These are phyloP conservation scores for Seriola rivoliana DNA, from an alignment of 2,113 vertebrate species.

Conservation along the genomic window DNA sequence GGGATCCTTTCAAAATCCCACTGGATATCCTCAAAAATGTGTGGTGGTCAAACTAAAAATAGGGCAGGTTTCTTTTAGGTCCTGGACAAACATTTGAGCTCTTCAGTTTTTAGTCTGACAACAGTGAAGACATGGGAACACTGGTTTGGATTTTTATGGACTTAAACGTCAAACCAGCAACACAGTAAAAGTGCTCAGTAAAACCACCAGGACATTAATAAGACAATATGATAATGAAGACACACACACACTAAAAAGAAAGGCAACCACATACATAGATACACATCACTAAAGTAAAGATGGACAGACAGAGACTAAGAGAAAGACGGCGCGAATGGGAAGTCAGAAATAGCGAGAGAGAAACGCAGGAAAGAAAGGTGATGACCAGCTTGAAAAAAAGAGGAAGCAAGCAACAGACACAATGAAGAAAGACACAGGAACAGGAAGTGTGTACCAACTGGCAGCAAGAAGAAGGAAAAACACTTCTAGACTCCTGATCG, in stretches of 20 bases:
- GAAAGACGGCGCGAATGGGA: neutral
- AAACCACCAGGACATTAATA: neutral
- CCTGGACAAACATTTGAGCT: slow-evolving; percentile 18
- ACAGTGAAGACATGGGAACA: neutral
- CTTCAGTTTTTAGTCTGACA: neutral
- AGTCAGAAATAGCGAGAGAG: slow-evolving; percentile 4
- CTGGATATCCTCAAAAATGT: slow-evolving; percentile 29
- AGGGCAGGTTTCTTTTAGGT: neutral
- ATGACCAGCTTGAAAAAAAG: slow-evolving; percentile 72
- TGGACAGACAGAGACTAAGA: neutral
- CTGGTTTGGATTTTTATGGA: neutral
- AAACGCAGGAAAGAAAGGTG: slow-evolving; percentile 33
- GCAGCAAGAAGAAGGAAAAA: slow-evolving; percentile 38
- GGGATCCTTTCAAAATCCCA: slow-evolving; percentile 18
- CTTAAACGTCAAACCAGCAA: neutral
- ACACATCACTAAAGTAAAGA: neutral
- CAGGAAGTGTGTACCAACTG: slow-evolving; percentile 71
- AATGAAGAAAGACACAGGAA: slow-evolving; percentile 76
- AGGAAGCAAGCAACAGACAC: slow-evolving; percentile 81
- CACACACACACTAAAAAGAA: neutral
- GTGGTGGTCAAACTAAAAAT: slow-evolving; percentile 21
- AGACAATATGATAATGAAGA: neutral
- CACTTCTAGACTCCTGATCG: neutral
- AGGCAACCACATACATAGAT: neutral
- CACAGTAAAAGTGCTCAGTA: neutral